These are phyloP conservation scores for Salvelinus sp. DNA, from an alignment of 2,113 vertebrate species.

Conservation along the genomic window DNA sequence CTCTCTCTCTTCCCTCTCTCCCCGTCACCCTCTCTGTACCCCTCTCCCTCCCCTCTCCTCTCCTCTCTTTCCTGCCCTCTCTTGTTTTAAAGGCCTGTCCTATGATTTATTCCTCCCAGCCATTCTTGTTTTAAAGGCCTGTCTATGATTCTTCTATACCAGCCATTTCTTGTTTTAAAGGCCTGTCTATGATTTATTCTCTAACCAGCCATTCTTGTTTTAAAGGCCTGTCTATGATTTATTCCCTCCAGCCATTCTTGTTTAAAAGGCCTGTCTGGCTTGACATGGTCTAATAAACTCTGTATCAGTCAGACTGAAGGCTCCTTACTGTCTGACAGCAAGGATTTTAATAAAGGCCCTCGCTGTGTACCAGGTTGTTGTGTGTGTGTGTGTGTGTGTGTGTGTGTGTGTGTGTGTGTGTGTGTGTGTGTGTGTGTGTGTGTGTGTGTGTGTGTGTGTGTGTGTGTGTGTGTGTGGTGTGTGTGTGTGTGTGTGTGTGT, in stretches of 20 bases:
- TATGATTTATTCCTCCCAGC: slow-evolving; percentile 55
- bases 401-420: neutral
- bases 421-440: no score
- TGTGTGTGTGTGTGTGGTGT: neutral
- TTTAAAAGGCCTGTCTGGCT: slow-evolving; percentile 38
- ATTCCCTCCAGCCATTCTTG: slow-evolving; percentile 26
- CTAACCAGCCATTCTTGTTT: slow-evolving; percentile 11
- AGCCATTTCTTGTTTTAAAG: neutral
- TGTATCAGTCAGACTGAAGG: slow-evolving; percentile 51
- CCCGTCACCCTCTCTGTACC: no score
- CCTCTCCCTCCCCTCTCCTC: no score
- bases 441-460: neutral
- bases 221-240: no score
- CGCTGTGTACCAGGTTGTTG: neutral
- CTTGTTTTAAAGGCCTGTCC: slow-evolving; percentile 28
- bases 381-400: neutral
- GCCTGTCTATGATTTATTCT: slow-evolving; percentile 30
- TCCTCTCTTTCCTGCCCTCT: no score
- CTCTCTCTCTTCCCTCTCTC: no score
- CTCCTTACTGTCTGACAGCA: slow-evolving; percentile 39
- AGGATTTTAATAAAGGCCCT: slow-evolving; percentile 29
- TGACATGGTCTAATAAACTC: slow-evolving; percentile 40
- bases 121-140: neutral
- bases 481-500: no score
- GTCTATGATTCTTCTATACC: slow-evolving; percentile 34